Evolutionary conservation across 2,888 invertebrate genomes (phyloP), one percentile per base, ranked within the genome.

Genomic region (Chrysolina oricalcia): DNA sequence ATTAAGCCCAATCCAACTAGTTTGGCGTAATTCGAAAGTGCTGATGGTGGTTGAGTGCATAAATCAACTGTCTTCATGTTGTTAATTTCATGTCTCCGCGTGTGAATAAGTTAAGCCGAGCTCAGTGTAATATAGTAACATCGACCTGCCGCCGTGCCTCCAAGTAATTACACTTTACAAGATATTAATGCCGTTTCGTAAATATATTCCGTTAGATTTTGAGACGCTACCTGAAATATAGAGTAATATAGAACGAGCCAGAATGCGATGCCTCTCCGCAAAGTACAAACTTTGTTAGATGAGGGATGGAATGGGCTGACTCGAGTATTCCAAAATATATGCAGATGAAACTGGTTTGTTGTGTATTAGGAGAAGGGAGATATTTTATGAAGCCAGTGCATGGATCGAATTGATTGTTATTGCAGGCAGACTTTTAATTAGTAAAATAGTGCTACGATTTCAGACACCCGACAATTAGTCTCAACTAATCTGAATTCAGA

Each of bases 71-170:
- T 80, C 81, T 81, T 81, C 77, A 78, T 74, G 80, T 81, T 84
- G 84, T 83, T 84, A 83, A 84, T 83, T 84, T 83, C 80, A 74
- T 80, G 81, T 81, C 81, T 83, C 83, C 70, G 76, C 76, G 78
- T 80, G 81, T 79, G 81, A 81, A 80, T 82, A 81, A 82, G 81
- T 81, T 78, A 77, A 76, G 77, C 72, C 72, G 63, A 78, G 74
- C 81, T 79, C 78, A 80, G 77, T 78, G 80, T 81, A 77, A 79
- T 78, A 77, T 77, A 79, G 77, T 69, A 74, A 77, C 77, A 81
- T 79, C 77, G 75, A 78, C 74, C 78, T 77, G 78, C 77, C 77
- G 68, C 76, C 74, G 19, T 63, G 72, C 75, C 72, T 70, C 62
- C 72, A 56, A 80, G 77, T 78, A 80, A 80, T 80, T 80, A 80